Evolutionary conservation across 37 sponge, comb jelly and placozoan species (phyloP).

Genomic region (Bolinopsis microptera): DNA sequence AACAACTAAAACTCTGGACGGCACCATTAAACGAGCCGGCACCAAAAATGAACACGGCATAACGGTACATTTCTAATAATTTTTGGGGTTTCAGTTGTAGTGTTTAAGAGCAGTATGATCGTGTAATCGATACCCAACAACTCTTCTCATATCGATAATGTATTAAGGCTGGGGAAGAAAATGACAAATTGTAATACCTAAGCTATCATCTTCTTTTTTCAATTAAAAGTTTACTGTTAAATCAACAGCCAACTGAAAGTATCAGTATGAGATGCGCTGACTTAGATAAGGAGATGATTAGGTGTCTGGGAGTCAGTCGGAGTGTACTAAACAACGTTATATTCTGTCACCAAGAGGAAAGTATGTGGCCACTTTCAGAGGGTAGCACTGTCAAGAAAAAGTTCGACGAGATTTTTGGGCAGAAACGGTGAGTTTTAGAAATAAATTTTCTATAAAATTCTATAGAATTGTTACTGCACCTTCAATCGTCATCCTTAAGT

Average conservation of each 20-base stretch:
- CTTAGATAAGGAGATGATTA: slow-evolving; percentile 86
- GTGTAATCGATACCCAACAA: neutral
- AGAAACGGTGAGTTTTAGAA: slow-evolving; percentile 54
- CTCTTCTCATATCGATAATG: no score
- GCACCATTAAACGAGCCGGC: slow-evolving; percentile 76
- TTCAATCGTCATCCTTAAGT: neutral
- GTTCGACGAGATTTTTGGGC: slow-evolving; percentile 97
- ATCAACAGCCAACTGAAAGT: slow-evolving; percentile 56
- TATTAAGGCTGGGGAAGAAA: no score
- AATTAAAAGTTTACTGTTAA: no score
- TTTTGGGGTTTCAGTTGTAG: neutral
- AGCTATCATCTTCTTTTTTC: no score
- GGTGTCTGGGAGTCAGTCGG: slow-evolving; percentile 85
- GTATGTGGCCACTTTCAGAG: slow-evolving; percentile 93
- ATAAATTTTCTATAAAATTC: no score
- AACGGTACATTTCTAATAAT: no score
- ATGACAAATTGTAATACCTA: no score
- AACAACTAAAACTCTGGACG: slow-evolving; percentile 77
- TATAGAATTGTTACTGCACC: no score
- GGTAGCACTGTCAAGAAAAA: slow-evolving; percentile 87
- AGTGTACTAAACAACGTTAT: slow-evolving; percentile 91
- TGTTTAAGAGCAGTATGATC: neutral
- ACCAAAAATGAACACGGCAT: no score
- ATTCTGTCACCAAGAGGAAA: slow-evolving; percentile 99
- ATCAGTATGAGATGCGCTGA: slow-evolving; percentile 86